Percentiles rank a stretch among this genome's conserved stretches.
Conservation (phyloP, 2,797 vertebrate genomes). For the Cyclura pinguis region DNA sequence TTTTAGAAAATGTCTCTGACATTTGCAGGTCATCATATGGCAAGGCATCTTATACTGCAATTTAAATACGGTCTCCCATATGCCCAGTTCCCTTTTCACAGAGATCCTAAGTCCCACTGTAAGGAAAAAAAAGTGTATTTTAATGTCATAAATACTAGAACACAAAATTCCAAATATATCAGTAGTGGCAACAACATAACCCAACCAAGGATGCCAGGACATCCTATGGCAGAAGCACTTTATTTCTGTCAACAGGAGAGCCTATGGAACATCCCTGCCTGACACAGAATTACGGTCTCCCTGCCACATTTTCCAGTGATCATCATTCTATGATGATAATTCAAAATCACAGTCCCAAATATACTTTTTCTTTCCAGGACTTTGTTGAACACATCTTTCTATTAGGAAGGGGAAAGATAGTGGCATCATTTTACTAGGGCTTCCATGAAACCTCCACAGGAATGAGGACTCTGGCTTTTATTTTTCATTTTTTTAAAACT, state of each 20-base stretch:
- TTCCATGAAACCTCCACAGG: too few relatives aligned
- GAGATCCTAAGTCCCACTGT: background rate
- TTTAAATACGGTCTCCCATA: background rate
- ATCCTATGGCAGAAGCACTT: background rate
- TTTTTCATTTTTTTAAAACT: too few relatives aligned
- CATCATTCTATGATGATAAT: too few relatives aligned
- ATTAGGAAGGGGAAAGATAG: too few relatives aligned
- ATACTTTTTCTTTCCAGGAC: too few relatives aligned
- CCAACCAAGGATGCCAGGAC: background rate
- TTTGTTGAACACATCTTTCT: too few relatives aligned
- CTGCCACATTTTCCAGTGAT: too few relatives aligned
- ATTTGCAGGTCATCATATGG: background rate
- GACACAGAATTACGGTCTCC: too few relatives aligned
- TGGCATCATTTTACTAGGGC: too few relatives aligned
- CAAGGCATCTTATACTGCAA: background rate
- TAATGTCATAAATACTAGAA: background rate
- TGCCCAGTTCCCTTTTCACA: background rate
- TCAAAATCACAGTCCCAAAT: too few relatives aligned
- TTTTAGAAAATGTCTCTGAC: background rate
- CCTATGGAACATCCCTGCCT: too few relatives aligned
- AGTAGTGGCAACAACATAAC: slow-evolving; percentile 1
- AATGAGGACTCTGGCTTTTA: too few relatives aligned
- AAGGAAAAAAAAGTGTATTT: background rate
- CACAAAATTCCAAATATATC: background rate
- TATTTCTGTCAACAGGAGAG: background rate